Evolutionary conservation across 2,888 invertebrate genomes (phyloP).

Genomic region (Scaptomyza tumidula): DNA sequence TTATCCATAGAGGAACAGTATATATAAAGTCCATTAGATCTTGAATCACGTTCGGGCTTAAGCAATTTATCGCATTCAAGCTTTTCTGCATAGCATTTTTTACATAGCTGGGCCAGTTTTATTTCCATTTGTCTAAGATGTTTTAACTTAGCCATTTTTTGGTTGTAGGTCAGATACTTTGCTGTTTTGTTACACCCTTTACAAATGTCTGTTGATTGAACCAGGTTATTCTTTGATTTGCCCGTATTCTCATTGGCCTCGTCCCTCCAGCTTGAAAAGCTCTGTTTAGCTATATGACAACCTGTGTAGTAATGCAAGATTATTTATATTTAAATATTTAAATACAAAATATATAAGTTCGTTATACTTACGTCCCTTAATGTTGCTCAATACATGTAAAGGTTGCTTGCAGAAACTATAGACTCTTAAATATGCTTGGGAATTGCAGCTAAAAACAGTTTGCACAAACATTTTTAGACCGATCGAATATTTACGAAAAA

Average conservation of each 20-base stretch:
- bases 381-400: constrained; percentile 1
- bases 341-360: not conserved
- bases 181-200: not conserved
- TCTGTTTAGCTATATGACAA: not conserved
- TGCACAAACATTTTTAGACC: constrained; percentile 49
- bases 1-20: not conserved
- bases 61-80: not conserved
- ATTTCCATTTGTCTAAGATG: not conserved
- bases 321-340: not conserved
- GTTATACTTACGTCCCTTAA: not conserved
- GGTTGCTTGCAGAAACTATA: constrained; percentile 29
- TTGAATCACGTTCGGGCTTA: no score
- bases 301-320: not conserved
- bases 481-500: constrained; percentile 23
- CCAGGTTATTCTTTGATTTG: not conserved
- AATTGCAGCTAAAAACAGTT: constrained; percentile 42
- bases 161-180: not conserved
- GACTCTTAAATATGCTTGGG: constrained; percentile 22
- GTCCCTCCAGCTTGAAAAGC: not conserved
- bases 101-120: not conserved
- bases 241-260: not conserved
- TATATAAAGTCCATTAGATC: not conserved
- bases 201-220: not conserved
- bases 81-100: not conserved
- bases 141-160: not conserved